These are phyloP conservation scores for Bellardia bayeri DNA, from an alignment of 2,888 invertebrate genomes.

Conservation along the genomic window DNA sequence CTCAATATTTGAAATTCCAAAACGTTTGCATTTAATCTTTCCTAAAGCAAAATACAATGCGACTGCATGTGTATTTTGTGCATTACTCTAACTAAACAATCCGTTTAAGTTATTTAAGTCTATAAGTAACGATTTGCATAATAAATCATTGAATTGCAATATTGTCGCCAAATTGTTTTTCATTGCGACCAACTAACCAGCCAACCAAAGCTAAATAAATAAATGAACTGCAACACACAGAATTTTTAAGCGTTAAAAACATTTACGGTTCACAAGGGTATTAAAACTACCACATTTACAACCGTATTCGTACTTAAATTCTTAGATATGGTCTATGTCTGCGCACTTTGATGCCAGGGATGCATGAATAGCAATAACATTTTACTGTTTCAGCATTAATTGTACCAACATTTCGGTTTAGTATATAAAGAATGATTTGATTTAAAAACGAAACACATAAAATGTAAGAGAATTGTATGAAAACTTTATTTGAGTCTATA, in stretches of 20 bases:
- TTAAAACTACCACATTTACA: constrained; percentile 18
- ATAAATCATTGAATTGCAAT: constrained; percentile 70
- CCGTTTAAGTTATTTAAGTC: constrained; percentile 50
- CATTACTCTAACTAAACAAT: constrained; percentile 34
- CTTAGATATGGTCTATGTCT: not conserved
- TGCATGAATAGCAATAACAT: too few species aligned
- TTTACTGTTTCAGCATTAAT: too few species aligned
- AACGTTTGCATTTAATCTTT: constrained; percentile 57
- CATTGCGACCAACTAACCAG: constrained; percentile 21
- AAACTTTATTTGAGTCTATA: too few species aligned
- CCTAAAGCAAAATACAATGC: constrained; percentile 11
- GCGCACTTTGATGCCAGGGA: not conserved
- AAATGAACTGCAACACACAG: constrained; percentile 30
- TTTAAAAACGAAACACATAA: too few species aligned
- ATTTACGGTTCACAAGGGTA: constrained; percentile 68
- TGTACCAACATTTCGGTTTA: too few species aligned
- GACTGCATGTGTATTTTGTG: constrained; percentile 15
- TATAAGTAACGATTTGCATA: constrained; percentile 70
- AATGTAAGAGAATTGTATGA: too few species aligned
- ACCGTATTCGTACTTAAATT: constrained; percentile 16
- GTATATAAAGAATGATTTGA: too few species aligned
- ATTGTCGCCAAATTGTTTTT: constrained; percentile 71
- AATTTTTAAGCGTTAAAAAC: constrained; percentile 5
- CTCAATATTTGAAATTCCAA: constrained; percentile 71
- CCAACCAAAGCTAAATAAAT: not conserved